A percentile compares a stretch with the other conserved stretches of the same genome.
These are phyloP conservation scores for Hyles lineata DNA, from an alignment of 2,888 invertebrate genomes.

Conservation along the genomic window DNA sequence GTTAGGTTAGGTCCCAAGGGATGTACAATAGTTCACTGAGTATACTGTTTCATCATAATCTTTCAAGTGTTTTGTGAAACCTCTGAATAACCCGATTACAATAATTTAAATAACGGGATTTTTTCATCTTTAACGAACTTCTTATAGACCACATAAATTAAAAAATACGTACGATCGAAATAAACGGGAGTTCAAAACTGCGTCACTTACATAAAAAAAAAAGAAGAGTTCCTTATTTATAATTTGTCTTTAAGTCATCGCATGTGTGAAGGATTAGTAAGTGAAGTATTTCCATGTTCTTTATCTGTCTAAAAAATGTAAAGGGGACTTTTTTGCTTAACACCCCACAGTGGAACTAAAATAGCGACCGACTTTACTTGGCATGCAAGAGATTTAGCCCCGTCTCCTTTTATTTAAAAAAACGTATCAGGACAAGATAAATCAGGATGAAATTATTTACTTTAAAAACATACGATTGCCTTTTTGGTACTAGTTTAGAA, in stretches of 20 bases:
- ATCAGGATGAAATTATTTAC: background rate
- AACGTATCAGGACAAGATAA: slow-evolving; percentile 9
- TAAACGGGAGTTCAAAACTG: background rate
- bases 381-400: background rate
- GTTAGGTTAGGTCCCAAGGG: too few relatives aligned
- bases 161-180: too few relatives aligned
- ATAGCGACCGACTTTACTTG: background rate
- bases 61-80: too few relatives aligned
- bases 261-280: background rate
- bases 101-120: too few relatives aligned
- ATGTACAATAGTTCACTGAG: too few relatives aligned
- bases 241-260: slow-evolving; percentile 11
- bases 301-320: slow-evolving; percentile 32
- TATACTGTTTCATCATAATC: too few relatives aligned
- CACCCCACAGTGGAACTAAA: slow-evolving; percentile 17
- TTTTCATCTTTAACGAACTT: too few relatives aligned
- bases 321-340: slow-evolving; percentile 24
- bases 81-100: too few relatives aligned
- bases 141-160: too few relatives aligned
- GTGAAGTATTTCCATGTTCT: background rate
- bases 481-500: too few relatives aligned
- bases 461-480: background rate
- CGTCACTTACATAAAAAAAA: background rate
- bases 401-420: background rate
- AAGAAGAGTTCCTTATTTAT: background rate